phyloP scores from a whole-genome alignment of 2,888 invertebrate genomes.

The Piscicola geometra region DNA sequence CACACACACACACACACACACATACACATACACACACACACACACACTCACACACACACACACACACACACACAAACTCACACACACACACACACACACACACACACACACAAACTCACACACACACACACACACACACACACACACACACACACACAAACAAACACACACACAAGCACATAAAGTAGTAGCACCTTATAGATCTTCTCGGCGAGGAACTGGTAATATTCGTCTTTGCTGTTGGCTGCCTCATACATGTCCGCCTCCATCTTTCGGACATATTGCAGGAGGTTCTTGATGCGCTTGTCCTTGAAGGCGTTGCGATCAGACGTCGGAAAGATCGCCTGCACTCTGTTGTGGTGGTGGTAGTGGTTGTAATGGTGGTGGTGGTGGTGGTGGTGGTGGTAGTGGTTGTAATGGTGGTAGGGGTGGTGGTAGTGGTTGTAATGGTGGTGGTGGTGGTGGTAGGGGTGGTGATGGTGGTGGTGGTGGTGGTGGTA shows the following conservation, averaged over 20 bases:
- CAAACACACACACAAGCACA: slow-evolving; percentile 13
- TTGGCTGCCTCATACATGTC: slow-evolving; percentile 99
- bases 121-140: slow-evolving; percentile 17
- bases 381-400: slow-evolving; percentile 26
- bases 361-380: not conserved
- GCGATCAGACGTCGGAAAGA: slow-evolving; percentile 96
- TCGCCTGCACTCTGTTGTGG: slow-evolving; percentile 79
- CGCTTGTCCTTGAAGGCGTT: slow-evolving; percentile 91
- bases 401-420: slow-evolving; percentile 27
- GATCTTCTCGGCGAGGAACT: slow-evolving; percentile 94
- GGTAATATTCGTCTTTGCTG: slow-evolving; percentile 95
- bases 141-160: slow-evolving; percentile 16
- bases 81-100: slow-evolving; percentile 17
- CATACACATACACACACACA: slow-evolving; percentile 15
- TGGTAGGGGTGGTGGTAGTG: slow-evolving; percentile 26
- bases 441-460: slow-evolving; percentile 27
- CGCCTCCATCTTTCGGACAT: slow-evolving; percentile 75
- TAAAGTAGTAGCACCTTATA: slow-evolving; percentile 66
- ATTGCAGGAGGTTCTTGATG: slow-evolving; percentile 94
- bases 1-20: slow-evolving; percentile 4
- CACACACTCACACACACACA: slow-evolving; percentile 17
- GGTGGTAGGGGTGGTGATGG: slow-evolving; percentile 23
- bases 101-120: slow-evolving; percentile 14
- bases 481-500: not conserved
- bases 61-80: slow-evolving; percentile 14